Base-by-base conservation (phyloP, 2,888 invertebrate genomes). In the Tachystola acroxantha region DNA sequence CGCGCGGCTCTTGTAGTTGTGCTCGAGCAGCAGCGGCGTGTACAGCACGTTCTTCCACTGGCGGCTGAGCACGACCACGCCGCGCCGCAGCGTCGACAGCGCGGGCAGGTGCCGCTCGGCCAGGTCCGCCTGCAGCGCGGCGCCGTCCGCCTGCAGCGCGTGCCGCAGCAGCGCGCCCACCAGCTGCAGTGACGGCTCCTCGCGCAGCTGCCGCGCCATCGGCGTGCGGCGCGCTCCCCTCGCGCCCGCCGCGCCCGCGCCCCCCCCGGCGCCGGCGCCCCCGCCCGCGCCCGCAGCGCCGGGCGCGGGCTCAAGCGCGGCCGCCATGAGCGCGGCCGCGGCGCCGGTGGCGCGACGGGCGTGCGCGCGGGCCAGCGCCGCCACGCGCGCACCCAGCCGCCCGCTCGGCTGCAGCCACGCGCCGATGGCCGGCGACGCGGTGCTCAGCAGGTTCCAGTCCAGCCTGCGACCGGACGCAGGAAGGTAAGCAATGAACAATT, bases 351-450 rank as follows among this genome's bases (percentile, higher is more conserved):
- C 91, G 36, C 96, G 86, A 31, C 93, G 88, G 43, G 95, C 94
- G 78, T 94, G 89, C 1, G 93, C 93, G 26, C 94, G 89, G 52
- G 95, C 90, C 86, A 97, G 89, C 37, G 94, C 91, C 20, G 95
- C 93, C 32, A 94, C 92, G 50, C 95, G 90, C 42, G 95, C 94
- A 32, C 96, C 94, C 42, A 98, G 90, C 10, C 96, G 89, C 84
- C 97, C 97, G 71, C 94, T 93, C 0, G 98, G 97, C 88, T 97
- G 97, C 93, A 98, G 93, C 98, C 98, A 98, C 1, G 98, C 97
- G 64, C 97, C 97, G 54, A 98, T 98, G 0, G 97, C 96, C 0
- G 98, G 98, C 0, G 97, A 96, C 4, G 97, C 97, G 1, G 98
- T 98, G 66, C 97, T 97, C 35, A 98, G 78, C 37, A 98, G 84